phyloP scores from a whole-genome alignment of 1,140 invertebrate genomes.

The Sesamia nonagrioides region DNA sequence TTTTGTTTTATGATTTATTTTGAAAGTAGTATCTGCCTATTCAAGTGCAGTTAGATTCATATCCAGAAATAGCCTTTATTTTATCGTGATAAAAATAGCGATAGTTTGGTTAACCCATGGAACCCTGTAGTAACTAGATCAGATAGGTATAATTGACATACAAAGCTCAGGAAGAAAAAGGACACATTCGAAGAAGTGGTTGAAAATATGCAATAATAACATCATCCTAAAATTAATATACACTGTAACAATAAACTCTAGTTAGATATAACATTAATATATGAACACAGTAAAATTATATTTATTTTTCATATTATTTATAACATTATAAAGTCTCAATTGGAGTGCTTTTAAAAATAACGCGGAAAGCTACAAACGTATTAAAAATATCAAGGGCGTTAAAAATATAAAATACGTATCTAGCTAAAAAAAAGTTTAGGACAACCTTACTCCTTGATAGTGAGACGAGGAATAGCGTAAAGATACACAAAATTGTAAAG shows the following conservation, averaged over 20 bases:
- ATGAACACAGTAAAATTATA: conserved; percentile 59
- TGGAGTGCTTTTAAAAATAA: background rate
- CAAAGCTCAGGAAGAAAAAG: conserved; percentile 59
- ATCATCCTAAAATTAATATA: conserved; percentile 29
- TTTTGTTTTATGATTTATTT: conserved; percentile 13
- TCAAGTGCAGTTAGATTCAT: conserved; percentile 10
- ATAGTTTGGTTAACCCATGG: conserved; percentile 39
- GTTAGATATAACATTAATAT: conserved; percentile 48
- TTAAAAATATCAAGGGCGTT: conserved; percentile 28
- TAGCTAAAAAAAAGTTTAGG: conserved; percentile 56
- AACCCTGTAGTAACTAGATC: conserved; percentile 55
- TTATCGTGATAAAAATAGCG: conserved; percentile 44
- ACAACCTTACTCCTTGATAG: conserved; percentile 76
- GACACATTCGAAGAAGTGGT: conserved; percentile 19
- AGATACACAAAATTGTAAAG: conserved; percentile 49
- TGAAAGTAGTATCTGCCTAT: conserved; percentile 4
- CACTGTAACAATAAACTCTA: conserved; percentile 53
- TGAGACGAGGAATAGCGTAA: conserved; percentile 67
- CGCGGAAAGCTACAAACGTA: conserved; percentile 1
- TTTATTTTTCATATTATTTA: conserved; percentile 32
- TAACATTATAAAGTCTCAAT: conserved; percentile 11
- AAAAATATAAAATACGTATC: conserved; percentile 36
- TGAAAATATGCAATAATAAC: conserved; percentile 25
- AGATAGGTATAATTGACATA: conserved; percentile 61
- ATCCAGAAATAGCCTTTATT: conserved; percentile 37